phyloP scores from a whole-genome alignment of 2,888 invertebrate species.

The Dermolepida albohirtum region DNA sequence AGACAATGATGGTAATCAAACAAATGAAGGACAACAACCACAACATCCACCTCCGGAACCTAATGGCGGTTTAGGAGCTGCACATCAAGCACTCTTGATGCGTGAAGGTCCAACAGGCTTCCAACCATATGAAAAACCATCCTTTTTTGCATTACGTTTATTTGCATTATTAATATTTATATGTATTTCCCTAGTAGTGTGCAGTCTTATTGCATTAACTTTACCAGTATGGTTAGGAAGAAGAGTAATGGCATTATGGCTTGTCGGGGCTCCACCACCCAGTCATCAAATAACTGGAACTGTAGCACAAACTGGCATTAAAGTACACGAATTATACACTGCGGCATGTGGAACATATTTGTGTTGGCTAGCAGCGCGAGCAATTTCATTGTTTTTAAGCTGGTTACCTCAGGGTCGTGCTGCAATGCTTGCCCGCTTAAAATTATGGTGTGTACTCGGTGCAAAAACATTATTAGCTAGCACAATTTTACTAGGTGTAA shows the following conservation, averaged over 20 bases:
- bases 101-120: conserved; percentile 77
- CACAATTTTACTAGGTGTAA: conserved; percentile 84
- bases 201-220: conserved; percentile 86
- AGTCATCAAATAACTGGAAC: conserved; percentile 58
- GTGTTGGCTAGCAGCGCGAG: conserved; percentile 92
- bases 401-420: conserved; percentile 92
- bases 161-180: conserved; percentile 79
- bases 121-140: conserved; percentile 90
- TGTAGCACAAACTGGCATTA: conserved; percentile 51
- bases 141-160: conserved; percentile 81
- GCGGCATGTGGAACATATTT: conserved; percentile 94
- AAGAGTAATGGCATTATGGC: conserved; percentile 88
- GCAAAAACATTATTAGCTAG: conserved; percentile 83
- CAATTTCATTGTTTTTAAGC: conserved; percentile 82
- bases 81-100: conserved; percentile 89
- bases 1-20: conserved; percentile 67
- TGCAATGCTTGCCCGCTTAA: conserved; percentile 77
- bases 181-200: conserved; percentile 85
- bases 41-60: conserved; percentile 57
- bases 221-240: conserved; percentile 93
- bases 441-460: conserved; percentile 80
- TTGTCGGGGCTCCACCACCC: conserved; percentile 69
- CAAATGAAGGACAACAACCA: conserved; percentile 47
- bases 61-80: conserved; percentile 76
- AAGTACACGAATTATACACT: conserved; percentile 95